Base-by-base conservation (phyloP, 2,888 invertebrate species). In the Luperina nickerlii region DNA sequence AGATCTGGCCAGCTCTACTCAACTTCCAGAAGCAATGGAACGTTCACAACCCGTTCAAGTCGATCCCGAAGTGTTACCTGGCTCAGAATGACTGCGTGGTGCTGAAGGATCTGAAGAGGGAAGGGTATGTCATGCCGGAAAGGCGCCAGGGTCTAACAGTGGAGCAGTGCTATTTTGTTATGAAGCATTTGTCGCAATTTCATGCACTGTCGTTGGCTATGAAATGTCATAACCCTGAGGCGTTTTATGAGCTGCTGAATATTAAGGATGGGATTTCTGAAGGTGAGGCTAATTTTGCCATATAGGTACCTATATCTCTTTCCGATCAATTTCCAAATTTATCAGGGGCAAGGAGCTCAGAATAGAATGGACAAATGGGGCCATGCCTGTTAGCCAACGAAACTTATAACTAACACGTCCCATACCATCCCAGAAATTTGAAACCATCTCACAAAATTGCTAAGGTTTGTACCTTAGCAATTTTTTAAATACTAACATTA, bases 131-230 rank as follows among this genome's bases (percentile, higher is more conserved):
- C 72, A 98, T 98, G 98, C 97, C 97, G 0, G 97, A 98, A 88
- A 96, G 98, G 24, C 96, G 97, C 69, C 96, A 97, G 79, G 97
- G 98, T 0, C 94, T 98, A 51, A 97, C 97, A 38, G 94, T 97
- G 3, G 97, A 97, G 51, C 98, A 98, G 89, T 97, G 97, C 73
- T 96, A 96, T 81, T 96, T 97, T 4, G 97, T 98, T 5, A 91
- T 98, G 86, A 97, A 96, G 87, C 97, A 97, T 83, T 93, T 98
- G 63, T 97, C 98, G 0, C 97, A 97, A 83, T 97, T 98, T 83
- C 98, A 98, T 88, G 97, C 98, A 0, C 92, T 98, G 51, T 98
- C 98, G 0, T 91, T 98, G 83, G 97, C 97, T 0, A 97, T 97
- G 95, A 98, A 98, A 90, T 96, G 95, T 81, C 96, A 97, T 73